phyloP scores from a whole-genome alignment of 1,140 invertebrate genomes.

The Euglossa dilemma region DNA sequence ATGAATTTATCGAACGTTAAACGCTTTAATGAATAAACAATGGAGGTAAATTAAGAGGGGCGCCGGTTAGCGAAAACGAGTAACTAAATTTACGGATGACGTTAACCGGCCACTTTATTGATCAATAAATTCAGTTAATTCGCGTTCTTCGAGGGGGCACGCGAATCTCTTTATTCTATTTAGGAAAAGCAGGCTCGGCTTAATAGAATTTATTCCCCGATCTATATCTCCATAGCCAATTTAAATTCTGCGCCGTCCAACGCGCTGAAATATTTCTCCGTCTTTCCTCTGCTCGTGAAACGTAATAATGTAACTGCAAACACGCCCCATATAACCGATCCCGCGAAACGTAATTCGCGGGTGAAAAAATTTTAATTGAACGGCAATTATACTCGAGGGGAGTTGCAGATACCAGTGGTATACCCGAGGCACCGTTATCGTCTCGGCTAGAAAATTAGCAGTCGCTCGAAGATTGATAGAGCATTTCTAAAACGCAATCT shows the following conservation, averaged over 20 bases:
- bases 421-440: neutral
- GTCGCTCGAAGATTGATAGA: constrained; percentile 28
- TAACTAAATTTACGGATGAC: constrained; percentile 7
- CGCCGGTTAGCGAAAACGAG: neutral
- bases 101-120: neutral
- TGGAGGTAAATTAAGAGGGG: neutral
- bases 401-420: no score
- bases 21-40: constrained; percentile 6
- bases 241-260: neutral
- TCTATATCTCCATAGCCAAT: neutral
- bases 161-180: neutral
- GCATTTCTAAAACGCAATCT: constrained; percentile 13
- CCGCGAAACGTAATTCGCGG: neutral
- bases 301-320: neutral
- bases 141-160: neutral
- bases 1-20: neutral
- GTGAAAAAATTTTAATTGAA: neutral
- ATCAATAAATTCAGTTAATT: neutral
- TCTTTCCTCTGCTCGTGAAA: neutral
- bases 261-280: neutral
- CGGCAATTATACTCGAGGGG: neutral
- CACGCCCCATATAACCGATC: no score
- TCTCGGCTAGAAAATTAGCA: neutral
- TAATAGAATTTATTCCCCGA: neutral
- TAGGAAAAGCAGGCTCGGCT: neutral